Conservation (phyloP, 2,888 invertebrate genomes). For the Conchocele bisecta region DNA sequence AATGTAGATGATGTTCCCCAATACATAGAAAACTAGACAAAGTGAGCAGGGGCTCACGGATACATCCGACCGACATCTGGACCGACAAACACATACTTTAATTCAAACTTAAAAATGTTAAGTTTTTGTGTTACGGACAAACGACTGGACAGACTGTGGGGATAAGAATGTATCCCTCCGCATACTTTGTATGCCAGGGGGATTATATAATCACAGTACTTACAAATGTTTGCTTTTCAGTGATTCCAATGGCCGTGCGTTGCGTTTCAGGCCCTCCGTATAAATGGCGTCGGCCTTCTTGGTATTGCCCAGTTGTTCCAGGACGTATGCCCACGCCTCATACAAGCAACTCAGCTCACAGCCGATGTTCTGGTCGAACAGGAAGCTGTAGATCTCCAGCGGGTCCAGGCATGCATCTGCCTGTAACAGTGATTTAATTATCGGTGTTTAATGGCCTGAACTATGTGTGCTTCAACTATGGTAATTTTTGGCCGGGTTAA, state of each 20-base stretch:
- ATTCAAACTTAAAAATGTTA: too few relatives aligned
- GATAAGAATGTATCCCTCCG: background rate
- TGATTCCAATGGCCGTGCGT: conserved; percentile 91
- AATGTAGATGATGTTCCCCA: too few relatives aligned
- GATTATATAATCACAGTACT: conserved; percentile 50
- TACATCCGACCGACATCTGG: too few relatives aligned
- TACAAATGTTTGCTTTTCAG: conserved; percentile 74
- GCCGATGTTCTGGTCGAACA: conserved; percentile 92
- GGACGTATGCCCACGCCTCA: conserved; percentile 94
- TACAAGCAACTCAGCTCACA: conserved; percentile 92
- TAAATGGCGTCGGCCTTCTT: conserved; percentile 93
- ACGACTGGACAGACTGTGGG: too few relatives aligned
- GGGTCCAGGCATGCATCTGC: conserved; percentile 82
- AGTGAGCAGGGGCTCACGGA: too few relatives aligned
- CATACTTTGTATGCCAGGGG: background rate
- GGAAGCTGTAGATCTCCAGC: conserved; percentile 88
- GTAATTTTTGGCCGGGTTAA: too few relatives aligned
- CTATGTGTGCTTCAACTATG: too few relatives aligned
- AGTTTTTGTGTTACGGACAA: too few relatives aligned
- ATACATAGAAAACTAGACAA: too few relatives aligned
- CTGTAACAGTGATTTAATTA: conserved; percentile 66
- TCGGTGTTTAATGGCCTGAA: too few relatives aligned
- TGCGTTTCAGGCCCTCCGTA: conserved; percentile 89
- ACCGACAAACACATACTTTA: too few relatives aligned
- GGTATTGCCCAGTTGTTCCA: conserved; percentile 91